phyloP scores from a whole-genome alignment of 2,113 vertebrate genomes.

The Aldabrachelys gigantea region DNA sequence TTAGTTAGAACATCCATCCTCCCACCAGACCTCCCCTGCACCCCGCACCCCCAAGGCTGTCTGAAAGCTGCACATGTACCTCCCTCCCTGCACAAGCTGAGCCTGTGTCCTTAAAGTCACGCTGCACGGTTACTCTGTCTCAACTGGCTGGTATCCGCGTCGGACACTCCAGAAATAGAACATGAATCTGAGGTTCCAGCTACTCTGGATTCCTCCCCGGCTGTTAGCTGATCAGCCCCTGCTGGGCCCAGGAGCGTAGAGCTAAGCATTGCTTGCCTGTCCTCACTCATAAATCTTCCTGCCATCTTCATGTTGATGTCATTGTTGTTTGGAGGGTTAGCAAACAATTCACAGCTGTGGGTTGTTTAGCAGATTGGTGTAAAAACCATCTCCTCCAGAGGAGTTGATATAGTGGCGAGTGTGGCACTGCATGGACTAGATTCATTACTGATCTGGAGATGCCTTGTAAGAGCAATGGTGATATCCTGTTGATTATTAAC shows the following conservation, averaged over 20 bases:
- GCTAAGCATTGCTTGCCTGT: background rate
- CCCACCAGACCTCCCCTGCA: rapidly evolving
- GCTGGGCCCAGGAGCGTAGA: background rate
- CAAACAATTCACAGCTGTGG: background rate
- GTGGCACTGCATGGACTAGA: background rate
- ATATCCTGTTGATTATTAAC: background rate
- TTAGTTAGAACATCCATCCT: background rate
- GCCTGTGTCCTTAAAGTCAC: rapidly evolving
- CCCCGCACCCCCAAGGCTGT: background rate
- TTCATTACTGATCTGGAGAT: background rate
- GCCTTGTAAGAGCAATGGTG: background rate
- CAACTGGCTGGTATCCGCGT: background rate
- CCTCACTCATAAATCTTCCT: background rate
- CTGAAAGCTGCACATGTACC: background rate
- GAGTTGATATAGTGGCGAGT: background rate
- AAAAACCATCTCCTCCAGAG: background rate
- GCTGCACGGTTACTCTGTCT: background rate
- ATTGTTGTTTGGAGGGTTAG: background rate
- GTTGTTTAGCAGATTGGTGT: background rate
- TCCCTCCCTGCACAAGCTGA: rapidly evolving
- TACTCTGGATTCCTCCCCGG: slow-evolving; percentile 49
- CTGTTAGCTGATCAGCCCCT: background rate
- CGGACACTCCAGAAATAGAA: slow-evolving; percentile 69
- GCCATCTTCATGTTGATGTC: background rate
- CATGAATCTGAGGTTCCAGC: slow-evolving; percentile 25